Evolutionary conservation across 2,888 invertebrate species (phyloP).

Genomic region (Protonemura montana): DNA sequence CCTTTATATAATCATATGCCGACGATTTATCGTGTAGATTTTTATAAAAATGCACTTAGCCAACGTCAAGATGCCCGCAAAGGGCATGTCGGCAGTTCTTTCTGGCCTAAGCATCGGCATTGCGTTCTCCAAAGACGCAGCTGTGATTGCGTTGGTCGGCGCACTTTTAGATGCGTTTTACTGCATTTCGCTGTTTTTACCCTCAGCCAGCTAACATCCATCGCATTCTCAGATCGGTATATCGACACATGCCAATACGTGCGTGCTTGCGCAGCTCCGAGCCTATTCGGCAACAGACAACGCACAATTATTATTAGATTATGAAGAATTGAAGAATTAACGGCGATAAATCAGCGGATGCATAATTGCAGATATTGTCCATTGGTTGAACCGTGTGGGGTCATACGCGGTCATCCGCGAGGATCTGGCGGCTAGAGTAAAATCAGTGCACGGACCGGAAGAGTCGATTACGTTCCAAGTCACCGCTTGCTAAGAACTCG

Average conservation of each 20-base stretch:
- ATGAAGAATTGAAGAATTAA: conserved; percentile 20
- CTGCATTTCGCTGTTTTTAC: conserved; percentile 3
- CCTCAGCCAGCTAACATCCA: background rate
- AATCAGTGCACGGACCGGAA: conserved; percentile 21
- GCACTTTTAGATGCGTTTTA: background rate
- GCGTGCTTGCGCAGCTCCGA: background rate
- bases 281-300: conserved; percentile 1
- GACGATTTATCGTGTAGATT: background rate
- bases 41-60: background rate
- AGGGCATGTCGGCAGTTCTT: conserved; percentile 30
- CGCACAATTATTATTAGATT: background rate
- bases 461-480: background rate
- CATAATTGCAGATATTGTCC: background rate
- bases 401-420: conserved; percentile 18
- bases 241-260: background rate
- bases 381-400: background rate
- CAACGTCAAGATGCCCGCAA: conserved; percentile 2
- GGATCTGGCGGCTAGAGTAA: background rate
- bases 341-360: background rate
- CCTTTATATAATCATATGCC: background rate
- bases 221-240: conserved; percentile 18
- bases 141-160: background rate
- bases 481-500: background rate
- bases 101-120: conserved; percentile 30
- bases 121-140: background rate